A percentile compares a stretch with the other conserved stretches of the same genome.
Conservation (phyloP, 2,797 vertebrate species). For the Dendrocincla tyrannina region DNA sequence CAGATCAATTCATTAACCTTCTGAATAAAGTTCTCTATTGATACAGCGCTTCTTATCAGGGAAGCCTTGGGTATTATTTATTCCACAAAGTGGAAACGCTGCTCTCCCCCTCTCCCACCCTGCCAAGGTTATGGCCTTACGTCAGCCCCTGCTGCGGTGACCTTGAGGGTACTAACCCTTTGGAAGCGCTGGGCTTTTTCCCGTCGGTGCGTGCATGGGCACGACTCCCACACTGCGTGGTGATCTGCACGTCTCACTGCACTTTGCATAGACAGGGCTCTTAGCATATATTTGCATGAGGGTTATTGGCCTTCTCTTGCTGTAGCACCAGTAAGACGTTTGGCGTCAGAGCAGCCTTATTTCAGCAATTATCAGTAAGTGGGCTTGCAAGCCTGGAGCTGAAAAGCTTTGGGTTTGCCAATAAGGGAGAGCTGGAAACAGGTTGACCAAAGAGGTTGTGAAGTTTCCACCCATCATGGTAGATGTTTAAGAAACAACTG, state of each 20-base stretch:
- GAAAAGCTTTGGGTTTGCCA: background rate
- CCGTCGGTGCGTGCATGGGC: background rate
- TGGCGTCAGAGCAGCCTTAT: background rate
- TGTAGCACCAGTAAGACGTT: background rate
- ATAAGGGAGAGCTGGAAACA: background rate
- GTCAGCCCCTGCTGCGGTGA: conserved; percentile 39
- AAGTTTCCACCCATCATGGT: background rate
- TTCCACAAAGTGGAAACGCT: conserved; percentile 54
- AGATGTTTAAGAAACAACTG: background rate
- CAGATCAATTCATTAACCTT: conserved; percentile 67
- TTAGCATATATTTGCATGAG: background rate
- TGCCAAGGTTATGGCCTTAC: conserved; percentile 65
- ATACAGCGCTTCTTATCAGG: conserved; percentile 64
- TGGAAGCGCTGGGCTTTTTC: background rate
- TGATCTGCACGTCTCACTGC: conserved; percentile 5
- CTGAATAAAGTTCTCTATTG: conserved; percentile 65
- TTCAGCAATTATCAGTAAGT: background rate
- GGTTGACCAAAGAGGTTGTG: background rate
- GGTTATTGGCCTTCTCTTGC: background rate
- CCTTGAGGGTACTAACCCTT: conserved; percentile 56
- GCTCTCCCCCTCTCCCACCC: conserved; percentile 52
- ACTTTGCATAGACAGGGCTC: background rate
- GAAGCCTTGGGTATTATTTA: conserved; percentile 69
- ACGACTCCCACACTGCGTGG: background rate
- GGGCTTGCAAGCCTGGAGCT: background rate